Evolutionary conservation across 2,113 vertebrate species (phyloP).

Genomic region (Rhinolophus sinicus): DNA sequence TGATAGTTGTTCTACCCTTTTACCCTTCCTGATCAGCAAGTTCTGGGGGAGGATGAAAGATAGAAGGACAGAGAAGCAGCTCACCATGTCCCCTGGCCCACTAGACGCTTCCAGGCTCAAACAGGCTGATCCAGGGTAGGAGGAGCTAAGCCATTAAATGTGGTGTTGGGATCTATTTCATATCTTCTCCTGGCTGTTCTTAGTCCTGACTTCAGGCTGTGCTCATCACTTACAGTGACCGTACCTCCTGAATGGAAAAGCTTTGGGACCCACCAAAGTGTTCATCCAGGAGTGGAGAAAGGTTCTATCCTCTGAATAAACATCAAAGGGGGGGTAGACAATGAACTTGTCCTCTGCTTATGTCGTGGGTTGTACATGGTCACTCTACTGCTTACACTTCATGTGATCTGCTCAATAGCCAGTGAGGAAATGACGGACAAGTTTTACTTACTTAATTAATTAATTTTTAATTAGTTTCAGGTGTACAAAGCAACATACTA

Average conservation of each 20-base stretch:
- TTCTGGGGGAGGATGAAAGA: background rate
- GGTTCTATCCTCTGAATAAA: background rate
- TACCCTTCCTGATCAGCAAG: background rate
- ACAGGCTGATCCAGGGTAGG: background rate
- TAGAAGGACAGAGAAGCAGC: background rate
- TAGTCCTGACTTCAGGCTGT: background rate
- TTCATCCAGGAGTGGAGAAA: background rate
- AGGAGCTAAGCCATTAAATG: background rate
- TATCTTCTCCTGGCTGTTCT: background rate
- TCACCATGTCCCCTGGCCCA: background rate
- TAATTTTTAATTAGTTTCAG: too few relatives aligned
- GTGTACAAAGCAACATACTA: too few relatives aligned
- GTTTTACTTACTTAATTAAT: too few relatives aligned
- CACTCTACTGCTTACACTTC: background rate
- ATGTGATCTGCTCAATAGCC: background rate
- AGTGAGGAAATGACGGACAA: background rate
- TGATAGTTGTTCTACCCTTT: background rate
- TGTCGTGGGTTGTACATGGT: background rate
- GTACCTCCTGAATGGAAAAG: background rate
- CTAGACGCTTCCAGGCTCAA: background rate
- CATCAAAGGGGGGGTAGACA: background rate
- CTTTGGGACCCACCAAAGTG: background rate
- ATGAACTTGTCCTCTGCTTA: background rate
- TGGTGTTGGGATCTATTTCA: background rate
- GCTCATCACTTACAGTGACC: background rate